Evolutionary conservation across 2,797 vertebrate species (phyloP).

Genomic region (Mus caroli): DNA sequence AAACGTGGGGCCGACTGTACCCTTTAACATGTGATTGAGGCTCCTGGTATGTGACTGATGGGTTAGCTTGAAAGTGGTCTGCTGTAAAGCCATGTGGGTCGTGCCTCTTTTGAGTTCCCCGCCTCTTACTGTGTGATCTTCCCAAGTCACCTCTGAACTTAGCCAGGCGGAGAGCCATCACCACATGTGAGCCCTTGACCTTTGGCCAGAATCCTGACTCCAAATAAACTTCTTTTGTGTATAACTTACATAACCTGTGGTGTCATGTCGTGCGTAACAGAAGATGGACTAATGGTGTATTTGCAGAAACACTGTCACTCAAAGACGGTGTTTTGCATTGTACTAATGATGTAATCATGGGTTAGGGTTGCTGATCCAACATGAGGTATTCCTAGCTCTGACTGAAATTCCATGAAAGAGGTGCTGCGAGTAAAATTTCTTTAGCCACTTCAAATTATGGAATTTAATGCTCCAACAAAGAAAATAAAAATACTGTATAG

Average conservation of each 20-base stretch:
- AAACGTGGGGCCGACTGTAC: not conserved
- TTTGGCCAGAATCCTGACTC: not conserved
- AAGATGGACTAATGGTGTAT: not conserved
- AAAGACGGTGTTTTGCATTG: constrained; percentile 33
- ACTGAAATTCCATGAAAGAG: constrained; percentile 61
- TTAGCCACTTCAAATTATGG: constrained; percentile 6
- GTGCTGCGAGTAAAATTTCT: constrained; percentile 35
- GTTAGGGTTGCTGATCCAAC: constrained; percentile 40
- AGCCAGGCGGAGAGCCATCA: not conserved
- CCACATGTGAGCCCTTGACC: not conserved
- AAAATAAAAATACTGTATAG: constrained; percentile 3
- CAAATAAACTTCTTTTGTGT: not conserved
- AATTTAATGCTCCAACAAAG: constrained; percentile 51
- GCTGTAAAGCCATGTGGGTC: not conserved
- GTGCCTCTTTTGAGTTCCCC: not conserved
- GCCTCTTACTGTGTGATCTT: not conserved
- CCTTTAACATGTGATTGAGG: not conserved
- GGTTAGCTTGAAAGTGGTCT: not conserved
- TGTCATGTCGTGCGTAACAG: not conserved
- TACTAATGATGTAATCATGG: constrained; percentile 41
- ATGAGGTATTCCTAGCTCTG: constrained; percentile 47
- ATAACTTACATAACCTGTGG: not conserved
- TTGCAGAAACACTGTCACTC: constrained; percentile 8
- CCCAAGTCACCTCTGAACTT: not conserved
- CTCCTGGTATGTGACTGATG: not conserved